A percentile compares a stretch with the other conserved stretches of the same genome.
phyloP scores from a whole-genome alignment of 2,113 vertebrate genomes.

The Scopus umbretta region DNA sequence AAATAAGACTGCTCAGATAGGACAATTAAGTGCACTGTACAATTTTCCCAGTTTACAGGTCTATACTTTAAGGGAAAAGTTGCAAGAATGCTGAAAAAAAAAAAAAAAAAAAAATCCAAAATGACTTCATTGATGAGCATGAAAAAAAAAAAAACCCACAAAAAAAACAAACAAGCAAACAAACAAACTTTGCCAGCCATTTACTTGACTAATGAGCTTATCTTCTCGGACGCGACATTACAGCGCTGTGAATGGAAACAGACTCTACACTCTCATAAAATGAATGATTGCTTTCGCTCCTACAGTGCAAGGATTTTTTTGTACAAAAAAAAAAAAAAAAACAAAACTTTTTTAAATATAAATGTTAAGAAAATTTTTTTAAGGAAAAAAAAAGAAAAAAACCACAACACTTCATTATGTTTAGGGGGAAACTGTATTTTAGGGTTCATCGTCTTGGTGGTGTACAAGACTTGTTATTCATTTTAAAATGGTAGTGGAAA shows the following conservation, averaged over 20 bases:
- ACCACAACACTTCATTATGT: slow-evolving; percentile 85
- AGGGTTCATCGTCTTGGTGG: slow-evolving; percentile 94
- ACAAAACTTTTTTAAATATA: slow-evolving; percentile 86
- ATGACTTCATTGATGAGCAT: slow-evolving; percentile 80
- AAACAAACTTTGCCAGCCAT: slow-evolving; percentile 78
- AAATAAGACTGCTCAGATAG: slow-evolving; percentile 89
- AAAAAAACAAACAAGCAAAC: slow-evolving; percentile 36
- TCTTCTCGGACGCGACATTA: slow-evolving; percentile 78
- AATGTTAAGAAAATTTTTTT: slow-evolving; percentile 85
- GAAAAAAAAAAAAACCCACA: slow-evolving; percentile 49
- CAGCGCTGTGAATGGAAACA: slow-evolving; percentile 89
- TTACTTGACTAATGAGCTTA: slow-evolving; percentile 84
- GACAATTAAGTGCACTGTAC: slow-evolving; percentile 97
- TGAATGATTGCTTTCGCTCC: slow-evolving; percentile 85
- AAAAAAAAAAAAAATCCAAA: slow-evolving; percentile 68
- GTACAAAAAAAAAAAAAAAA: background rate
- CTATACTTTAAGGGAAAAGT: slow-evolving; percentile 89
- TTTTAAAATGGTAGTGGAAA: slow-evolving; percentile 88
- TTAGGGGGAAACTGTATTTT: slow-evolving; percentile 93
- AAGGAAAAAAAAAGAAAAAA: slow-evolving; percentile 62
- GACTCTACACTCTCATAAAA: slow-evolving; percentile 81
- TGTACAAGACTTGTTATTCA: slow-evolving; percentile 92
- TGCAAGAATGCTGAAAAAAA: slow-evolving; percentile 83
- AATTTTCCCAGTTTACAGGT: slow-evolving; percentile 99
- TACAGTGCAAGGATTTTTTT: slow-evolving; percentile 88